phyloP scores from a whole-genome alignment of 2,888 invertebrate species.

The Chrysolina haemoptera region DNA sequence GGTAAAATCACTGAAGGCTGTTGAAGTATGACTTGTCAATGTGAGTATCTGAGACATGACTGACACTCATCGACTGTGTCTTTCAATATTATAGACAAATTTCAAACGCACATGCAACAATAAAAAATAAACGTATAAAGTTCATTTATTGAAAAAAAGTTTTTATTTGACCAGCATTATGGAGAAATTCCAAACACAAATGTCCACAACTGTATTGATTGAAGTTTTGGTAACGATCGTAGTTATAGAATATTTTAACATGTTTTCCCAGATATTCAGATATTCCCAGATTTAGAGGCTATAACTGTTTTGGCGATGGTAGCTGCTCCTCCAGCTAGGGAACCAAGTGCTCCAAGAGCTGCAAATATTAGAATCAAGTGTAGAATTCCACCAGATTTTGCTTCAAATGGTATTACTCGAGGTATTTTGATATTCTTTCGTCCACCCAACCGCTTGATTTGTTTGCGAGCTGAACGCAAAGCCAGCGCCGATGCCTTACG shows the following conservation, averaged over 20 bases:
- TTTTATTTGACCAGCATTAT: neutral
- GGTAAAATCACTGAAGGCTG: no score
- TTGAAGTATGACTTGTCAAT: no score
- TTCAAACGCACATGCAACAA: neutral
- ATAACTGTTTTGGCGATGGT: conserved; percentile 62
- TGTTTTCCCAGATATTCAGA: neutral
- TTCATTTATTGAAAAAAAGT: no score
- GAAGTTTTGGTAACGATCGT: no score
- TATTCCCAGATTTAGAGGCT: conserved; percentile 50
- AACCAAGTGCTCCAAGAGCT: conserved; percentile 49
- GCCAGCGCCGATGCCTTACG: neutral
- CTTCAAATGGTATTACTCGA: neutral
- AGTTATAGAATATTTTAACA: no score
- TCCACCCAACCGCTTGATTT: neutral
- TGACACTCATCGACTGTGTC: neutral
- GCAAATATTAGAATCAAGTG: conserved; percentile 56
- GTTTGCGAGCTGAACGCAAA: neutral
- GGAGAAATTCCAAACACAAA: neutral
- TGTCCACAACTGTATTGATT: no score
- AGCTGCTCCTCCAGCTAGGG: conserved; percentile 60
- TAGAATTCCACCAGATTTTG: conserved; percentile 59
- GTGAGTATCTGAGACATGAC: no score
- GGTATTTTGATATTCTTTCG: neutral
- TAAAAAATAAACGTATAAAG: no score
- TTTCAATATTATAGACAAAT: neutral